Evolutionary conservation across 2,888 invertebrate species (phyloP), one percentile per base, ranked within the genome.

Genomic region (Orthosia gothica): DNA sequence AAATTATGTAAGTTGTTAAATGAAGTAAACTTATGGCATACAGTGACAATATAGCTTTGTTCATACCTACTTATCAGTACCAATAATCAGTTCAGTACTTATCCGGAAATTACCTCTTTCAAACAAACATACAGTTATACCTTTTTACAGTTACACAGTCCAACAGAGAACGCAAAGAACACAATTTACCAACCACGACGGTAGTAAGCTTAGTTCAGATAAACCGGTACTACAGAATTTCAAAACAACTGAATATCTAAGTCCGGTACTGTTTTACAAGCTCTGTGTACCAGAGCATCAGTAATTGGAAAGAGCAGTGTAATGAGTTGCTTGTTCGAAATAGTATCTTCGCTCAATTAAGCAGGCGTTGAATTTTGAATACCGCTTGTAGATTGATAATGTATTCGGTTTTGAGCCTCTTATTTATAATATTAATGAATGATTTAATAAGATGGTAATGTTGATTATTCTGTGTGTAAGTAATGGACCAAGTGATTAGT

Each of bases 241-340:
- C 49, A 64, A 59, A 69, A 77, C 26, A 50, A 73, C 23, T 20
- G 50, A 55, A 73, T 69, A 32, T 40, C 20, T 55, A 47, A 52
- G 12, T 59, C 26, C 26, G 66, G 54, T 62, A 32, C 52, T 5
- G 57, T 55, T 69, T 47, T 70, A 54, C 52, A 68, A 70, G 54
- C 57, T 68, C 16, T 54, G 20, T 61, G 12, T 70, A 78, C 32
- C 62, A 50, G 55, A 13, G 62, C 23, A 57, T 20, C 47, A 61
- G 64, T 79, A 79, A 82, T 81, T 79, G 61, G 54, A 79, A 74
- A 75, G 67, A 55, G 47, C 67, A 67, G 15, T 12, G 49, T 70
- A 79, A 79, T 79, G 59, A 74, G 66, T 79, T 63, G 83, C 55
- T 82, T 58, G 74, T 81, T 82, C 5, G 55, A 68, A 79, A 82